phyloP scores from a whole-genome alignment of 2,888 invertebrate genomes.

The Penaeus monodon region DNA sequence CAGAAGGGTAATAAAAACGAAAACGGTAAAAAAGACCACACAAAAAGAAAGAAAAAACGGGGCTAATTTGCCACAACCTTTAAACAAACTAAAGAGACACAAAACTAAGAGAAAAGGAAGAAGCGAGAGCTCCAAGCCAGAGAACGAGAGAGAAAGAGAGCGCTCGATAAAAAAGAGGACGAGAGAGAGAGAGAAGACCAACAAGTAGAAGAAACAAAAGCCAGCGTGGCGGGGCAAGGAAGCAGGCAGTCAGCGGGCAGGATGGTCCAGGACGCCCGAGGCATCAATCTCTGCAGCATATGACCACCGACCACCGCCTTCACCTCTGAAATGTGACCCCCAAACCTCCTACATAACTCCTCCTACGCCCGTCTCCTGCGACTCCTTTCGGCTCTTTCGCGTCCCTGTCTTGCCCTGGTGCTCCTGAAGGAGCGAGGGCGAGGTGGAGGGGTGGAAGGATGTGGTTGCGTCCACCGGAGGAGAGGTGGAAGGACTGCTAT shows the following conservation, averaged over 20 bases:
- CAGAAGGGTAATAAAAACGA: no score
- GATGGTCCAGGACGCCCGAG: constrained; percentile 23
- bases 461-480: background rate
- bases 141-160: background rate
- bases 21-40: no score
- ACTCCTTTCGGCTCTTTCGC: background rate
- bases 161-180: background rate
- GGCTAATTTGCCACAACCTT: no score
- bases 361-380: background rate
- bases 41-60: no score
- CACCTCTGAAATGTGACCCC: constrained; percentile 49
- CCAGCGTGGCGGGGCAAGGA: constrained; percentile 1
- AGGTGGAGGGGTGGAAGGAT: constrained; percentile 3
- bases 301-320: constrained; percentile 49
- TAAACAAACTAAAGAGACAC: no score
- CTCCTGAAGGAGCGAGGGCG: background rate
- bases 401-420: background rate
- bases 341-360: background rate
- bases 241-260: background rate
- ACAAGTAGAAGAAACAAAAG: constrained; percentile 2
- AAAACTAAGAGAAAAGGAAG: background rate
- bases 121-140: background rate
- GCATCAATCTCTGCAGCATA: constrained; percentile 53
- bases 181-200: constrained; percentile 11
- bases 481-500: background rate